These are phyloP conservation scores for Nesogale talazaci DNA, from an alignment of 2,113 vertebrate species.

Conservation along the genomic window DNA sequence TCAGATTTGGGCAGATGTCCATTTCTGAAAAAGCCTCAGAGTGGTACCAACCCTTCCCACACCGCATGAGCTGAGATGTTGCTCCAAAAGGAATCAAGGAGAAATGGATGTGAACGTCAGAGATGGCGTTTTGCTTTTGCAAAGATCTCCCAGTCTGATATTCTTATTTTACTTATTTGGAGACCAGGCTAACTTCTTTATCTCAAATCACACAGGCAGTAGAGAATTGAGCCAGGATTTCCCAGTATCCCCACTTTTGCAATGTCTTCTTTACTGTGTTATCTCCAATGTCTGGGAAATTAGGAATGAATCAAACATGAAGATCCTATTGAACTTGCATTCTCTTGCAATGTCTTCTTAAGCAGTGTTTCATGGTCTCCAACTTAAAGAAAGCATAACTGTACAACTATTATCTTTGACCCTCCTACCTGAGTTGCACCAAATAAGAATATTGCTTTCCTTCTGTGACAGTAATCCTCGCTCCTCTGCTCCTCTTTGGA, in stretches of 20 bases:
- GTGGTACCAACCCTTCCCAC: neutral
- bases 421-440: constrained; percentile 76
- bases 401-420: constrained; percentile 81
- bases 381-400: constrained; percentile 80
- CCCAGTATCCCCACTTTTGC: neutral
- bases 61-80: neutral
- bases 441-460: constrained; percentile 87
- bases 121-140: neutral
- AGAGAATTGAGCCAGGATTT: neutral
- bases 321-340: constrained; percentile 71
- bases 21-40: neutral
- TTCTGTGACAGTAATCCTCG: constrained; percentile 83
- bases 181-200: neutral
- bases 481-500: constrained; percentile 77
- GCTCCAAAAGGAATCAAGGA: neutral
- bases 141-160: neutral
- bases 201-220: neutral
- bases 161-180: neutral
- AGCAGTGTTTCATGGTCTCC: constrained; percentile 71
- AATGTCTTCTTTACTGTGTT: neutral
- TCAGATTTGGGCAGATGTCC: neutral
- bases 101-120: neutral
- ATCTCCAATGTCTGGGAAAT: constrained; percentile 53
- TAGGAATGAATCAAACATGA: constrained; percentile 65
- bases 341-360: constrained; percentile 80